Base-by-base conservation (phyloP, 2,797 vertebrate genomes). In the Chromis chromis region DNA sequence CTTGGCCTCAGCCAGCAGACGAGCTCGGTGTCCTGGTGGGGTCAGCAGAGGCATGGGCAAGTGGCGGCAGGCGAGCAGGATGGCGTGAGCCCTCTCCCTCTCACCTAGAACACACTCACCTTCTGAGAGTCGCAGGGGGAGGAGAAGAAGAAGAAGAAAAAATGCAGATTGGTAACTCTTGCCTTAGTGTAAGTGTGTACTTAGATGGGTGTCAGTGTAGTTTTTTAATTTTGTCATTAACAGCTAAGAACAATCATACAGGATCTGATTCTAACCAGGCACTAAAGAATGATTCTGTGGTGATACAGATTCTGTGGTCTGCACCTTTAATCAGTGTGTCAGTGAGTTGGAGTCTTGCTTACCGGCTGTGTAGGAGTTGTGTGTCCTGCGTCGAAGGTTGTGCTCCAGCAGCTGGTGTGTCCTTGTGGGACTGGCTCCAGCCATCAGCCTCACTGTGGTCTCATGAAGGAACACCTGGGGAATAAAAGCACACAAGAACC, bases 341-440 rank as follows among this genome's bases (percentile, higher is more conserved):
- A 16, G 40, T 46, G 19, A 11, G 7, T 10, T 42, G 40, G 19
- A 49, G 46, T 49, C 9, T 49, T 19, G 6, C 48, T 62, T 62
- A 95, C 94, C 93, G 3, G 89, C 67, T n/a, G 89, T 86, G 78
- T 77, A 87, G 10, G 90, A 81, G 83, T 66, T 84, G 82, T 92
- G 90, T 0, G 89, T 94, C 49, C 96, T 92, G 31, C 97, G 93
- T 52, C 97, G 94, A 69, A 99, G 93, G 89, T 97, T 98, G 92
- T 98, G 97, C 85, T 99, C 97, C 91, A 99, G 92, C 68, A 99
- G 95, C 93, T 98, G 98, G 91, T 99, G 98, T 4, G 98, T 99
- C 46, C 98, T 96, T 0, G 98, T 99, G 49, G 98, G 98, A 92
- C 98, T 99, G 84, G 98, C 98, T 59, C 98, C 98, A 0, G 98